Base-by-base conservation (phyloP, 2,797 vertebrate genomes). In the Etheostoma nigrum region DNA sequence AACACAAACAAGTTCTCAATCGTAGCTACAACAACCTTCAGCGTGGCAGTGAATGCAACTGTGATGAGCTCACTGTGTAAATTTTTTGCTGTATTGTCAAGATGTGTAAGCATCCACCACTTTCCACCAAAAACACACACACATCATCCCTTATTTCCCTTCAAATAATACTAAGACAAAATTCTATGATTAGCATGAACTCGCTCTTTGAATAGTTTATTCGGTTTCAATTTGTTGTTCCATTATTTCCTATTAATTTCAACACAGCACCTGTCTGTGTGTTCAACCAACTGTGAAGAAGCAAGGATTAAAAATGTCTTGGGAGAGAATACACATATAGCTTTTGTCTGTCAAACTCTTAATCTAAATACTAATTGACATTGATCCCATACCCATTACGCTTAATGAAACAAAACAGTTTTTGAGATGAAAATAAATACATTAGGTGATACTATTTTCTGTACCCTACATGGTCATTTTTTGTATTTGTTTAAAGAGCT, bases 211-310 rank as follows among this genome's bases (percentile, higher is more conserved):
- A 83, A 81, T 76, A 72, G 78, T 84, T 88, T 82, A 83, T 84
- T 86, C 59, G 15, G 60, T 71, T 83, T 79, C 84, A 86, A 86
- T 91, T 87, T 88, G 87, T 88, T 86, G 78, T 87, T 71, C 67
- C 63, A 86, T 89, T 85, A 86, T 89, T 89, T 90, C 82, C 69
- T 86, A 87, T 89, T 88, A 86, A 87, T 77, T 89, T 75, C 62
- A 85, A 78, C 87, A 83, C 62, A 69, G 76, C 74, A 64, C 78
- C 81, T 85, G 76, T 86, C 80, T 89, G 65, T 78, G 81, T 69
- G 30, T 30, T 87, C 63, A n/a, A 55, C 83, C 67, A 71, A 78
- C 81, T 85, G 90, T 87, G 79, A 90, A 88, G 83, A 86, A 77
- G 72, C 83, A 83, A 74, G 48, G 36, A 90, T 88, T 84, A 76